Base-by-base conservation (phyloP, 2,797 vertebrate genomes). In the Poecilia wingei region DNA sequence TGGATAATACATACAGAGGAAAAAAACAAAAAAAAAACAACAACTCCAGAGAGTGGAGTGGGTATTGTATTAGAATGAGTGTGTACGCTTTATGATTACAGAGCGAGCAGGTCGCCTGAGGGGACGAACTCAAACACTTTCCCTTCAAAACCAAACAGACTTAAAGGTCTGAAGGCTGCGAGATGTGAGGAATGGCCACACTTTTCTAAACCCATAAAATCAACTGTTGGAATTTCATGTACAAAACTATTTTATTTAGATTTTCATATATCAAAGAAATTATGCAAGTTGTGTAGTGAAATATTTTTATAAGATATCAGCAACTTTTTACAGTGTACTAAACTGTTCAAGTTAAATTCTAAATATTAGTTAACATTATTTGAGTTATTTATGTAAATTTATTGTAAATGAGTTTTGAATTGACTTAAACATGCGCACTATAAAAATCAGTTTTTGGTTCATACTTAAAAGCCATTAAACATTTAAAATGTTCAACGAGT, bases 61-160 rank as follows among this genome's bases (percentile, higher is more conserved):
- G 76, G 71, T 80, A 55, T 25, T 43, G 79, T 81, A 68, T 82
- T 13, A n/a, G 72, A 79, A 68, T 41, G 66, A 22, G 59, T 51
- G 49, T 4, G 6, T 73, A n/a, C 78, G 81, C 66, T 82, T 79
- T 75, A 57, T 86, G 79, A 84, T 86, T 87, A 72, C 55, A 68
- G 71, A 84, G 46, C 74, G 80, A 73, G 76, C 79, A 69, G 80
- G 18, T 31, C 83, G 77, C 69, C 61, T 31, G 46, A 71, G 78
- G 82, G 76, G 14, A 74, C 18, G 4, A 3, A 53, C 64, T 66
- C 75, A 85, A 46, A 75, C 76, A 68, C 70, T n/a, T 77, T 68
- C 49, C 41, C 57, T 46, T 49, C 70, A 33, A 45, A 76, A 36
- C 72, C 33, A 71, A 77, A 84, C 4, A 72, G 36, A 71, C 74